These are phyloP conservation scores for Tholera decimalis DNA, from an alignment of 2,888 invertebrate genomes.

Conservation along the genomic window DNA sequence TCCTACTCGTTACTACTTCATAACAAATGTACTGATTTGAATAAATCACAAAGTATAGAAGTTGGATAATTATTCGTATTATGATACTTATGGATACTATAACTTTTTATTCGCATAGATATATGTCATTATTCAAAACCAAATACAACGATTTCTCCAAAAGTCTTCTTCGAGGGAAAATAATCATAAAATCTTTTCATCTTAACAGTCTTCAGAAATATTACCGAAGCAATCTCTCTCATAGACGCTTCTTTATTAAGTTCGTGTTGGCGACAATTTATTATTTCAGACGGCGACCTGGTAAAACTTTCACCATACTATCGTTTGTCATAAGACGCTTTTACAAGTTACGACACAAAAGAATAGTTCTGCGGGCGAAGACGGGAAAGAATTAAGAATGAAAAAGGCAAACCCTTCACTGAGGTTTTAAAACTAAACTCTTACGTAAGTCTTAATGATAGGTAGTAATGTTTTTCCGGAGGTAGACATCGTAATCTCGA, in stretches of 20 bases:
- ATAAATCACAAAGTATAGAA: too few relatives aligned
- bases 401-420: slow-evolving; percentile 9
- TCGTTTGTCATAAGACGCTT: slow-evolving; percentile 63
- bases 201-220: slow-evolving; percentile 39
- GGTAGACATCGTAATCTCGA: slow-evolving; percentile 14
- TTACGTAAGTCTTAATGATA: not conserved
- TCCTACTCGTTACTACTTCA: too few relatives aligned
- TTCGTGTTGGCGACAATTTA: slow-evolving; percentile 62
- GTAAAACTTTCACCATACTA: slow-evolving; percentile 57
- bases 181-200: slow-evolving; percentile 28
- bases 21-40: too few relatives aligned
- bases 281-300: slow-evolving; percentile 57
- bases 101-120: too few relatives aligned
- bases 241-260: slow-evolving; percentile 61
- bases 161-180: slow-evolving; percentile 16
- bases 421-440: not conserved
- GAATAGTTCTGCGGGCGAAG: slow-evolving; percentile 41
- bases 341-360: slow-evolving; percentile 46
- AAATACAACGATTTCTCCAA: slow-evolving; percentile 20
- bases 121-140: not conserved
- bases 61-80: too few relatives aligned
- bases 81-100: too few relatives aligned
- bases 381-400: slow-evolving; percentile 32
- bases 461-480: not conserved
- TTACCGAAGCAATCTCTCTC: slow-evolving; percentile 47